These are phyloP conservation scores for Napeogenes sylphis DNA, from an alignment of 2,888 invertebrate species.

Conservation along the genomic window DNA sequence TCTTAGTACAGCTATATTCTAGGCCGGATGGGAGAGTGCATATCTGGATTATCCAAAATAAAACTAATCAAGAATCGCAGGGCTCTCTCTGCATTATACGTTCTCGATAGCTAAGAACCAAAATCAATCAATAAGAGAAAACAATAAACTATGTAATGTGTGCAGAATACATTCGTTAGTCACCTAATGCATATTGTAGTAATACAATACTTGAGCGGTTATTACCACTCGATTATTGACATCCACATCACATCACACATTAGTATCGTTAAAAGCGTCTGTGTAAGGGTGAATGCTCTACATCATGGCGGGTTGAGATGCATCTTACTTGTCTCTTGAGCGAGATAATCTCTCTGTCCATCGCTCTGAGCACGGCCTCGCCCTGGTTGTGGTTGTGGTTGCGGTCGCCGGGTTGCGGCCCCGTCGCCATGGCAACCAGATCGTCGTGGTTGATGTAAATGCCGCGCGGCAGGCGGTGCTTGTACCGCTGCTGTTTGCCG, in stretches of 20 bases:
- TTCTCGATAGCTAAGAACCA: conserved; percentile 36
- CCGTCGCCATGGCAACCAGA: conserved; percentile 92
- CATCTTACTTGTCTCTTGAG: conserved; percentile 96
- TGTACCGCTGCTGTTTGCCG: conserved; percentile 77
- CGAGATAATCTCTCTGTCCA: conserved; percentile 95
- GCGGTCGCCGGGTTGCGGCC: conserved; percentile 79
- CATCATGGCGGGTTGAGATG: conserved; percentile 46
- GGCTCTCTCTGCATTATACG: conserved; percentile 39
- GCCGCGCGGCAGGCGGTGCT: conserved; percentile 95
- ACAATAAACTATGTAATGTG: conserved; percentile 51
- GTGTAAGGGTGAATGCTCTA: conserved; percentile 64
- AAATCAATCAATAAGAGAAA: conserved; percentile 38
- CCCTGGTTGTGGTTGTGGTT: conserved; percentile 79
- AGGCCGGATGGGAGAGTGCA: conserved; percentile 43
- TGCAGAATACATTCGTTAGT: conserved; percentile 65
- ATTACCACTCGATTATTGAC: conserved; percentile 21
- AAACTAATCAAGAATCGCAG: conserved; percentile 42
- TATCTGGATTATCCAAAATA: conserved; percentile 75
- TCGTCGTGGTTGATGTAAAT: conserved; percentile 99
- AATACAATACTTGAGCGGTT: conserved; percentile 18
- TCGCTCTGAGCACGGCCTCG: conserved; percentile 91
- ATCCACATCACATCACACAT: conserved; percentile 57
- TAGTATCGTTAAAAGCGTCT: conserved; percentile 15
- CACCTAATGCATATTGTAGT: conserved; percentile 28
- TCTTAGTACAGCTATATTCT: conserved; percentile 16